Base-by-base conservation (phyloP, 2,797 vertebrate genomes). In the Pangasius krempfi region DNA sequence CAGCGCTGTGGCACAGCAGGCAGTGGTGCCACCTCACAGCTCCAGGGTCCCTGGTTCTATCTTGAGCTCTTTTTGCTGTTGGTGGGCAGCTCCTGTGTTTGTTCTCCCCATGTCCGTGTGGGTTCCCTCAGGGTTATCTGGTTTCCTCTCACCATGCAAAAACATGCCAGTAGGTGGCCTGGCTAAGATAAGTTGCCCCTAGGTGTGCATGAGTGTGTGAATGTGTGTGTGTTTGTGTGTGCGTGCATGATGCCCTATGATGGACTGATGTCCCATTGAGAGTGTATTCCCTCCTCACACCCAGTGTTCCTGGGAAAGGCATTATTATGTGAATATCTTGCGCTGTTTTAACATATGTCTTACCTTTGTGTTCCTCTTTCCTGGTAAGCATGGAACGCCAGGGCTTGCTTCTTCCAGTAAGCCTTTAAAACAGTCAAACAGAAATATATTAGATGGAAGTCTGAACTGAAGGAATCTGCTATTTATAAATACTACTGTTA, bases 331-430 rank as follows among this genome's bases (percentile, higher is more conserved):
- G 7, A 52, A 70, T 33, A 52, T 52, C 13, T 30, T 33, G 4
- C 12, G 5, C 47, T 52, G 81, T 44, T 80, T 62, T 12, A 62
- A 76, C 37, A 85, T 10, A 47, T 84, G 86, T 94, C 96, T 96
- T 90, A 99, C 98, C 98, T 98, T 78, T 88, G 94, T 25, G 92
- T 94, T 90, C 97, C 96, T 87, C 94, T 96, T 90, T 97, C 96
- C 91, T 94, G 93, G 94, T 96, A 97, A 1, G 93, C 92, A 90
- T 86, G 94, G 50, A 97, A 96, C 47, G 94, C 94, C 88, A 95
- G 87, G 1, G 91, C 84, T 87, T 97, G 96, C 83, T 97, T 97
- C 93, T 97, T 97, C 96, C 96, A 97, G 93, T 96, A 94, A 22
- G 91, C 92, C 98, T 99, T 90, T 68, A 78, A 70, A 89, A 90